Evolutionary conservation across 35 echinoderm and acorn worm genomes (phyloP).

Genomic region (Amphiura filiformis): DNA sequence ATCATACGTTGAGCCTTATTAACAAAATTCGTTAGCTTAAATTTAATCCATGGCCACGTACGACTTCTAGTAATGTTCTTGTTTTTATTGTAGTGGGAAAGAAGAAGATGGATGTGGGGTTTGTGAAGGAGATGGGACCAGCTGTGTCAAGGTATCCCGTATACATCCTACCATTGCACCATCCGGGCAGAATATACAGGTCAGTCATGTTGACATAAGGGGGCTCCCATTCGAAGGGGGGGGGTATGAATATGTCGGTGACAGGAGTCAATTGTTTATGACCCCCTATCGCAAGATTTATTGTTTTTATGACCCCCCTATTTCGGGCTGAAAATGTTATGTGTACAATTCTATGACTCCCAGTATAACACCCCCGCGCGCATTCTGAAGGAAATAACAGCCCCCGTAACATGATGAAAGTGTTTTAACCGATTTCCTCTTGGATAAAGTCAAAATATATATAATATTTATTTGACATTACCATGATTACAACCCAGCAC

Average conservation of each 20-base stretch:
- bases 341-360: too few relatives aligned
- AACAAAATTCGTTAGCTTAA: neutral
- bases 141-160: constrained; percentile 32
- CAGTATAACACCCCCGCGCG: too few relatives aligned
- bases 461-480: too few relatives aligned
- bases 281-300: neutral
- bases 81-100: constrained; percentile 27
- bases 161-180: constrained; percentile 26
- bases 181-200: constrained; percentile 20
- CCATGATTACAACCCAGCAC: too few relatives aligned
- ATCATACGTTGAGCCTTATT: neutral
- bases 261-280: neutral
- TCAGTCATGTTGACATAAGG: neutral
- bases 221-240: too few relatives aligned
- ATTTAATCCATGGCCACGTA: neutral
- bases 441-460: too few relatives aligned
- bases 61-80: neutral
- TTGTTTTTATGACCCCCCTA: neutral
- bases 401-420: too few relatives aligned
- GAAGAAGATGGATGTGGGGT: constrained; percentile 60
- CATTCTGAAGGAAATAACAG: too few relatives aligned
- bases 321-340: neutral
- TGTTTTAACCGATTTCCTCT: too few relatives aligned
- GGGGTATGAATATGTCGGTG: neutral
- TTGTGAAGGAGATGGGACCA: constrained; percentile 49